These are phyloP conservation scores for Caenorhabditis brenneri DNA, from an alignment of 1,140 invertebrate species.

Conservation along the genomic window DNA sequence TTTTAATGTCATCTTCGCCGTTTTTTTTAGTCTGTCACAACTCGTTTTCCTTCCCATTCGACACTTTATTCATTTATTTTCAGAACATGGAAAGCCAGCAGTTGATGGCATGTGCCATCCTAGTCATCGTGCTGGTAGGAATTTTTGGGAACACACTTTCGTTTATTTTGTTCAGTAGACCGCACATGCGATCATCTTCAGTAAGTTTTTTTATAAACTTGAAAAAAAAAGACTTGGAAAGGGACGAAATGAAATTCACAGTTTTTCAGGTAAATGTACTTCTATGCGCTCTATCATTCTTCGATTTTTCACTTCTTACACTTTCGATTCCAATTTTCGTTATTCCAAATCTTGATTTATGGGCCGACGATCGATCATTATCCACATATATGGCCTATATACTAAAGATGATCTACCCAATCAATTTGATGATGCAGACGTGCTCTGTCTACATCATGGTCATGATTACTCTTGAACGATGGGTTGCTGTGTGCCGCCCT, in stretches of 20 bases:
- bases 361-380: neutral
- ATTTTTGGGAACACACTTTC: slow-evolving; percentile 56
- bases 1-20: neutral
- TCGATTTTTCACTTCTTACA: slow-evolving; percentile 62
- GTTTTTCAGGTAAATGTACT: slow-evolving; percentile 63
- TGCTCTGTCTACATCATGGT: slow-evolving; percentile 64
- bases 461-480: slow-evolving; percentile 64
- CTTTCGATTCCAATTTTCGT: slow-evolving; percentile 64
- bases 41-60: neutral
- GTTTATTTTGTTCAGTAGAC: slow-evolving; percentile 57
- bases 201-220: slow-evolving; percentile 48
- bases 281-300: slow-evolving; percentile 58
- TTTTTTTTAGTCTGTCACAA: neutral
- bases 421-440: slow-evolving; percentile 68
- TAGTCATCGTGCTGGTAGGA: slow-evolving; percentile 55
- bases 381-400: slow-evolving; percentile 59
- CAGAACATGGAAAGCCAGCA: slow-evolving; percentile 51
- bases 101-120: slow-evolving; percentile 57
- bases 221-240: neutral
- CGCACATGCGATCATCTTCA: slow-evolving; percentile 57
- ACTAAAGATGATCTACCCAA: slow-evolving; percentile 66
- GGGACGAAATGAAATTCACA: neutral
- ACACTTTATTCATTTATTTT: neutral
- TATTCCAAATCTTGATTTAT: slow-evolving; percentile 61
- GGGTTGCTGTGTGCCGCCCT: slow-evolving; percentile 63